Evolutionary conservation across 2,797 vertebrate species (phyloP), one percentile per base, ranked within the genome.

Genomic region (Cryptoprocta ferox): DNA sequence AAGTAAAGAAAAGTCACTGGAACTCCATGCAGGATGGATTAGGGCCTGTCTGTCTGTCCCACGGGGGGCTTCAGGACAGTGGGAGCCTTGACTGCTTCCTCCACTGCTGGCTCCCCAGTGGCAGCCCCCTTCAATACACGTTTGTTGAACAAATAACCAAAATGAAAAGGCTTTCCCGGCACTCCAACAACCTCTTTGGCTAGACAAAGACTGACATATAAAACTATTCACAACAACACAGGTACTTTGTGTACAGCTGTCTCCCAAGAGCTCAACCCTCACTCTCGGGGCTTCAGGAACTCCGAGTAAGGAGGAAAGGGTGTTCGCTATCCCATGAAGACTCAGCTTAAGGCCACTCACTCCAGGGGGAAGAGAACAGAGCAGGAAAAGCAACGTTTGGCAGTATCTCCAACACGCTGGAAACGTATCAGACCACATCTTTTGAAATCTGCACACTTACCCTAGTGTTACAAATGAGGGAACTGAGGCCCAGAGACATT

Each of bases 81-180:
- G 66, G 68, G 13, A 37, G 18, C 50, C 14, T n/a, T 26, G 79
- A 42, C 35, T 18, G 53, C 70, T 24, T 32, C 59, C 70, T 87
- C 75, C 11, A 4, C 18, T 3, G 50, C 82, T 50, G n/a, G 16
- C 14, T n/a, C 63, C 61, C 42, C 56, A 13, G 32, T 19, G 42
- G 11, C 9, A 37, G 39, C 13, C 50, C 84, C 80, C 68, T 70
- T 93, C 32, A 35, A 37, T 24, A 75, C 10, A 2, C 61, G 19
- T 71, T 30, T 90, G 50, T 71, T 95, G 91, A 88, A 65, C 0
- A 5, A 71, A 63, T 61, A 93, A 85, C 87, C 87, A 93, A 76
- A 96, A 42, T 21, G 0, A 50, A 89, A 97, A 79, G 37, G 90
- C 78, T 76, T 94, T 66, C 45, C 50, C 83, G 79, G 89, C 91